Base-by-base conservation (phyloP, 2,113 vertebrate genomes). In the Coregonus clupeaformis region DNA sequence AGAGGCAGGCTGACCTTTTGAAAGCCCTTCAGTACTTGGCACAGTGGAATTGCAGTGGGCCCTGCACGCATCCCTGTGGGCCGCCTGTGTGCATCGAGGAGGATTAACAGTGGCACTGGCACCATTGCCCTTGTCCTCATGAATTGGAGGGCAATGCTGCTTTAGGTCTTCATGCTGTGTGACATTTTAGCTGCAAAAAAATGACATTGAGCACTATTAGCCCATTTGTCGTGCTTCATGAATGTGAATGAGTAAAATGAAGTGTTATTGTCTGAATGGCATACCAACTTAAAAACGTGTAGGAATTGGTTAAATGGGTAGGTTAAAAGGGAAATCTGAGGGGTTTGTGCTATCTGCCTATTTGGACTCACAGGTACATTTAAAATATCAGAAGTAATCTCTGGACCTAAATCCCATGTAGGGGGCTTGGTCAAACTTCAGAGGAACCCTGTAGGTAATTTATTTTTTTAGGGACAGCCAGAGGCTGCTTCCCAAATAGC, bases 1-100 rank as follows among this genome's bases (percentile, higher is more conserved):
- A 73, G 68, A 47, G 27, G 68, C 45, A 64, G 68, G 68, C 76
- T 68, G 88, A 89, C 85, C 87, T 90, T 89, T 87, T 4, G 4
- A 72, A n/a, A 77, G 72, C 66, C 68, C 68, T 80, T n/a, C 12
- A 30, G 80, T 75, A 75, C 68, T 82, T 84, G 81, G 80, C 78
- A 76, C 30, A 0, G 71, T 24, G 64, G 69, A 27, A 80, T 75
- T 77, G 63, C 80, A 82, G 83, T 79, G 76, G 81, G 57, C 62
- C 16, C 77, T 75, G 77, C 62, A 60, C 29, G 49, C 29, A 12
- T 83, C 78, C 87, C 87, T 64, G 69, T 66, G 80, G 83, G 81
- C 59, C 6, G 25, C 32, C 74, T 29, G 77, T 45, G 80, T 75
- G 78, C 78, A 83, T 74, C 27, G 69, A 82, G 74, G 72, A 49